phyloP scores from a whole-genome alignment of 2,888 invertebrate genomes.

The Xanthia icteritia region DNA sequence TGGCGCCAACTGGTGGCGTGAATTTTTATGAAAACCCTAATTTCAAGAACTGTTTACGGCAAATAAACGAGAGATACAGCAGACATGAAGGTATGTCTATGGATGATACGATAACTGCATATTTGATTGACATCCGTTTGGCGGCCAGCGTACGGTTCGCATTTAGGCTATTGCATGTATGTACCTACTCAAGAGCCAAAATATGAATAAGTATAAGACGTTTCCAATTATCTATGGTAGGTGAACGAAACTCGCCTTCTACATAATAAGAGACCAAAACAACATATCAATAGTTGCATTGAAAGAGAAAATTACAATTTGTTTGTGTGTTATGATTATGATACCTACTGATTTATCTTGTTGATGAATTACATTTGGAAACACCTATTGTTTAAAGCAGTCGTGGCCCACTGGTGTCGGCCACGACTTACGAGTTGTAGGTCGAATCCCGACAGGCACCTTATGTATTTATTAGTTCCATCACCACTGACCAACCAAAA shows the following conservation, averaged over 20 bases:
- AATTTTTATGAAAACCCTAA: no score
- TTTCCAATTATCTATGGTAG: not conserved
- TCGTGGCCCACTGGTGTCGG: no score
- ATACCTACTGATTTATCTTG: not conserved
- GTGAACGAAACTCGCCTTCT: not conserved
- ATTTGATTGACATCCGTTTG: constrained; percentile 4
- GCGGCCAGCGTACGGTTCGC: not conserved
- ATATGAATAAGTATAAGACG: constrained; percentile 5
- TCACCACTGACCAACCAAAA: no score
- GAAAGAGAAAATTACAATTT: constrained; percentile 1
- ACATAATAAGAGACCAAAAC: not conserved
- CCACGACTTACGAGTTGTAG: no score
- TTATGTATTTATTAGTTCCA: no score
- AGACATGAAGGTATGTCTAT: not conserved
- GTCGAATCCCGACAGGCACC: no score
- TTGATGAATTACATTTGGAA: not conserved
- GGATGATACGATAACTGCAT: not conserved
- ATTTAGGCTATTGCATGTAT: constrained; percentile 1
- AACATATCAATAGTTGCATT: not conserved
- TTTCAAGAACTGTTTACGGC: not conserved
- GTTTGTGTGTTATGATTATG: not conserved
- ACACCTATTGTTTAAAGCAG: no score
- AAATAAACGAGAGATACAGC: not conserved
- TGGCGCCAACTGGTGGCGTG: no score
- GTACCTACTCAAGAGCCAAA: constrained; percentile 10